These are phyloP conservation scores for Coptodon rendalli DNA, from an alignment of 2,113 vertebrate genomes.

Conservation along the genomic window DNA sequence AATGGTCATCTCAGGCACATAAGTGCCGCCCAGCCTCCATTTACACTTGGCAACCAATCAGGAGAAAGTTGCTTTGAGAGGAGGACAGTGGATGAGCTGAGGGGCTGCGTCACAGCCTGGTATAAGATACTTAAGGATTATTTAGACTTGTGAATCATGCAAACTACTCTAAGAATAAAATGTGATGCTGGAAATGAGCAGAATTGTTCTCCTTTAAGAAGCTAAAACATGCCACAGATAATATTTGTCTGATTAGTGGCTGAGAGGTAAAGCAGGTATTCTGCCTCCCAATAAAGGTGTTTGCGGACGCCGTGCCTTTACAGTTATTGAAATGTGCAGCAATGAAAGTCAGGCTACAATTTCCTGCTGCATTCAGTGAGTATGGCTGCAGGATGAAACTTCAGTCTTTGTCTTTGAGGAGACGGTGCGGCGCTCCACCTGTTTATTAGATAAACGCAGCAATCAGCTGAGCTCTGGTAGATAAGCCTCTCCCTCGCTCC, in stretches of 20 bases:
- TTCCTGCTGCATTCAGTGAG: background rate
- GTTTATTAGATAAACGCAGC: conserved; percentile 32
- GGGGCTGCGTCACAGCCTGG: background rate
- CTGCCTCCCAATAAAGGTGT: background rate
- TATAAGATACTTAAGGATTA: background rate
- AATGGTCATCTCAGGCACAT: background rate
- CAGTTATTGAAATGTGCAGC: background rate
- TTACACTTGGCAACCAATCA: background rate
- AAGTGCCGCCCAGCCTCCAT: background rate
- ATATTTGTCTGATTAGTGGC: background rate
- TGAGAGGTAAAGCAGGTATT: background rate
- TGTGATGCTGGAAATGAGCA: background rate
- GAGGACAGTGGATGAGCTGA: background rate
- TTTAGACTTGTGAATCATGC: background rate
- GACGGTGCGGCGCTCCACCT: background rate
- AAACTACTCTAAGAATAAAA: background rate
- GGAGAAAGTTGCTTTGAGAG: background rate
- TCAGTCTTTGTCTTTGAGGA: background rate
- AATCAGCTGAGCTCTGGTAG: conserved; percentile 15
- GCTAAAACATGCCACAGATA: no score
- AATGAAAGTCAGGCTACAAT: background rate
- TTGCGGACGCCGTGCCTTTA: background rate
- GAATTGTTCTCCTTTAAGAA: background rate
- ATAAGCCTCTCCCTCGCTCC: background rate
- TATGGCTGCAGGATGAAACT: background rate